Conservation (phyloP, 1,140 invertebrate genomes). For the Rhynchophorus ferrugineus region DNA sequence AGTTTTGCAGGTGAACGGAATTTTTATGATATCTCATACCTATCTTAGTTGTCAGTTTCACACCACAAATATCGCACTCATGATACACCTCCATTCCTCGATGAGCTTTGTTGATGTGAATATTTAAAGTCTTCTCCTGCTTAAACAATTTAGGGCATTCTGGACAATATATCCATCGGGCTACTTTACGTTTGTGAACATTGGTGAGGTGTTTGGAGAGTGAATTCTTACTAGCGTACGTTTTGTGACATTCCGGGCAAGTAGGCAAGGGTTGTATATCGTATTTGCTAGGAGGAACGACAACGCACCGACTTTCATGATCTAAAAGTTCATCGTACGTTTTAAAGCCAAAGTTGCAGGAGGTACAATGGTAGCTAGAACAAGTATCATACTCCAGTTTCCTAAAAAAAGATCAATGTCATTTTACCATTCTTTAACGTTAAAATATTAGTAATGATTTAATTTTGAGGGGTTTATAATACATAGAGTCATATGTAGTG, state of each 20-base stretch:
- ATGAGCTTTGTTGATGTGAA: not conserved
- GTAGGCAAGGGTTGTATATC: conserved; percentile 10
- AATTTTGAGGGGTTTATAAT: too few species aligned
- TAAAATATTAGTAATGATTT: too few species aligned
- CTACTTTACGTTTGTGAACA: not conserved
- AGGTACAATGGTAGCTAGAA: too few species aligned
- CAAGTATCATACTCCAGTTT: too few species aligned
- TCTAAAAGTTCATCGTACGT: conserved; percentile 33
- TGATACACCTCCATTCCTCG: not conserved
- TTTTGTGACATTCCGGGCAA: not conserved
- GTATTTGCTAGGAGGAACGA: conserved; percentile 29
- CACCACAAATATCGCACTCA: conserved; percentile 2
- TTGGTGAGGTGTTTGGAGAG: not conserved
- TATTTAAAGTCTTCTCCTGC: not conserved
- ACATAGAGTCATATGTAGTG: too few species aligned
- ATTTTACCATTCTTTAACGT: too few species aligned
- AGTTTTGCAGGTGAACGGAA: conserved; percentile 10
- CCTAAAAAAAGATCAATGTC: too few species aligned
- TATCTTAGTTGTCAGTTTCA: not conserved
- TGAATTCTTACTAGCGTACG: not conserved
- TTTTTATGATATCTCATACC: conserved; percentile 10
- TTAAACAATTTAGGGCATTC: not conserved
- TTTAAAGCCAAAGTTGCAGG: not conserved
- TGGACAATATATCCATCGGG: not conserved
- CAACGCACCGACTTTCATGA: conserved; percentile 41